Evolutionary conservation across 2,113 vertebrate species (phyloP).

Genomic region (Ochotona princeps): DNA sequence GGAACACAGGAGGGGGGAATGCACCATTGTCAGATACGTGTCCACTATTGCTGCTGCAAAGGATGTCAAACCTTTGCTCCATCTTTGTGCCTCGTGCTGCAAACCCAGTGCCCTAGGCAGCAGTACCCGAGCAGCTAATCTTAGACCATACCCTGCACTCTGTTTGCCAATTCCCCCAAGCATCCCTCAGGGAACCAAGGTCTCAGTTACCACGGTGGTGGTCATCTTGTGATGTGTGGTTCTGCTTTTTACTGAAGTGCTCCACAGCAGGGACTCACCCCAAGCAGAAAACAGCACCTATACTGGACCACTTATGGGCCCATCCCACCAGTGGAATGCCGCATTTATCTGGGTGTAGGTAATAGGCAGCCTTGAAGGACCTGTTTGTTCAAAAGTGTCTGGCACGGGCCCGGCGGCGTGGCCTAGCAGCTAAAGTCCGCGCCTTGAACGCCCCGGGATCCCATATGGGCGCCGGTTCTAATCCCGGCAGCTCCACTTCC

Average conservation of each 20-base stretch:
- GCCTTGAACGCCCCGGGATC: too few species aligned
- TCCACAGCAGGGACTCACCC: neutral
- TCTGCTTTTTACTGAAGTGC: neutral
- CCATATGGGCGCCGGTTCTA: too few species aligned
- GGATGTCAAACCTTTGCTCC: neutral
- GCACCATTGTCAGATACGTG: neutral
- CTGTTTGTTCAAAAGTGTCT: slow-evolving; percentile 30
- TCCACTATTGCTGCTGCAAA: neutral
- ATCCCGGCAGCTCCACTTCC: too few species aligned
- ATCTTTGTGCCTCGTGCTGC: neutral
- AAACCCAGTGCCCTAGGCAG: neutral
- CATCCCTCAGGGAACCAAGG: neutral
- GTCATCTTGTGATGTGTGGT: neutral
- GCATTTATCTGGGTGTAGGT: neutral
- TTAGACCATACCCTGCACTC: neutral
- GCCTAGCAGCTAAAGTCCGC: too few species aligned
- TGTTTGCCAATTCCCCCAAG: neutral
- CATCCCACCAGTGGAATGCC: neutral
- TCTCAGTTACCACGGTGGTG: fast-evolving
- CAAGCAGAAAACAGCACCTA: neutral
- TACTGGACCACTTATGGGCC: neutral
- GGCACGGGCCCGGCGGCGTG: too few species aligned
- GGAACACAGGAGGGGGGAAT: too few species aligned
- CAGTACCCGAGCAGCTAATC: neutral
- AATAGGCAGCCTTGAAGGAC: neutral